Conservation (phyloP, 2,113 vertebrate species). For the Mormyrus lacerda region DNA sequence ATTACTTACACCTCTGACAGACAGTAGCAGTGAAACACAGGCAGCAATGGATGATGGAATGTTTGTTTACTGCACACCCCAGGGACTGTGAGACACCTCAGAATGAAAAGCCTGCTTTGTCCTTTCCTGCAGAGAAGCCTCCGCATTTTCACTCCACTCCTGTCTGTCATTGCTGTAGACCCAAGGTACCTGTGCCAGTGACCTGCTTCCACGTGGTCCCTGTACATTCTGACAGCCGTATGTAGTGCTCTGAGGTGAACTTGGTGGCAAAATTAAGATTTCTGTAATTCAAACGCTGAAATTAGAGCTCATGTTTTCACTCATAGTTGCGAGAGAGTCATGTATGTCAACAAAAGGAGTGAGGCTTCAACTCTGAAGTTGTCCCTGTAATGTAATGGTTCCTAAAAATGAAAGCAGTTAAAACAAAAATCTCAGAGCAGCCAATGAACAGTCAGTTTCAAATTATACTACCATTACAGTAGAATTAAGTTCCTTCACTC, state of each 20-base stretch:
- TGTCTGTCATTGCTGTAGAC: background rate
- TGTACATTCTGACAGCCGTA: background rate
- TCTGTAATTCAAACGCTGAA: background rate
- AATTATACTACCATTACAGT: background rate
- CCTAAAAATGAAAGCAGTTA: background rate
- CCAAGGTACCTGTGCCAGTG: background rate
- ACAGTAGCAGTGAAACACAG: background rate
- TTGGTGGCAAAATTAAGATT: background rate
- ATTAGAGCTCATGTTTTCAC: background rate
- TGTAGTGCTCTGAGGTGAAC: background rate
- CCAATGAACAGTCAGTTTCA: background rate
- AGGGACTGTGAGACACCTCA: background rate
- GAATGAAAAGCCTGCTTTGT: background rate
- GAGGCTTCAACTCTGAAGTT: background rate
- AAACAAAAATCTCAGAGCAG: background rate
- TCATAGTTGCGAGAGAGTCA: background rate
- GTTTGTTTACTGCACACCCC: background rate
- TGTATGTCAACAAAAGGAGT: background rate
- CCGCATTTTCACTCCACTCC: background rate
- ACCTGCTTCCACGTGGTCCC: background rate
- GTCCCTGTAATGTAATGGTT: background rate
- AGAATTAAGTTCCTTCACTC: background rate
- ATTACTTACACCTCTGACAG: background rate
- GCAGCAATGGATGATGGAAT: background rate
- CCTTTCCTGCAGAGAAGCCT: background rate